Evolutionary conservation across 1,140 invertebrate species (phyloP).

Genomic region (Luehdorfia chinensis): DNA sequence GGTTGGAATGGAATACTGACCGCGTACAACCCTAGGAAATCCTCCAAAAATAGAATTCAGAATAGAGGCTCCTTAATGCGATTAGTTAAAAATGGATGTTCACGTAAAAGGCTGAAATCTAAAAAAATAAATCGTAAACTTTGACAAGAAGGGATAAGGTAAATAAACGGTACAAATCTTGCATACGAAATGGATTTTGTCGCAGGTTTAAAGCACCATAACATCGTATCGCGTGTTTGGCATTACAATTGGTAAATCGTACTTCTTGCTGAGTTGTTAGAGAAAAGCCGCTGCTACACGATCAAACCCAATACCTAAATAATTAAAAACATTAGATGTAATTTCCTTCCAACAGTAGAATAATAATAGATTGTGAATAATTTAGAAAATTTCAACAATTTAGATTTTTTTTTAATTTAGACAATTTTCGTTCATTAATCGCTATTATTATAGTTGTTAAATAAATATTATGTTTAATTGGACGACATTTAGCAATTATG

Average conservation of each 20-base stretch:
- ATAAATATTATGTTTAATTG: too few relatives aligned
- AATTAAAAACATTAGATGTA: too few relatives aligned
- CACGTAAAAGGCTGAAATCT: slow-evolving; percentile 6
- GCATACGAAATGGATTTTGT: slow-evolving; percentile 27
- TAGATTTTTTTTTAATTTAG: too few relatives aligned
- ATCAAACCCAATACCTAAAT: too few relatives aligned
- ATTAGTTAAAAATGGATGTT: slow-evolving; percentile 7
- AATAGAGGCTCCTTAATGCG: not conserved
- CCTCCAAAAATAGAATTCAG: not conserved
- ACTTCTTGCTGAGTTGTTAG: not conserved
- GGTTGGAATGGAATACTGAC: too few relatives aligned
- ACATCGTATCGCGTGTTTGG: slow-evolving; percentile 4
- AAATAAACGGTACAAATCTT: slow-evolving; percentile 25
- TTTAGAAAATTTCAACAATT: too few relatives aligned
- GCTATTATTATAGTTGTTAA: too few relatives aligned
- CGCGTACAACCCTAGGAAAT: not conserved
- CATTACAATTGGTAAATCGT: not conserved
- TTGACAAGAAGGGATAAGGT: slow-evolving; percentile 20
- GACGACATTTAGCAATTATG: too few relatives aligned
- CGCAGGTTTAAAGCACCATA: not conserved
- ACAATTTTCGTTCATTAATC: too few relatives aligned
- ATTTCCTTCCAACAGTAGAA: too few relatives aligned
- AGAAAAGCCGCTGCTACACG: not conserved
- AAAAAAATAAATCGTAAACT: slow-evolving; percentile 1
- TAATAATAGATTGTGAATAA: too few relatives aligned